Conservation (phyloP, 2,888 invertebrate genomes). For the Aproaerema taeniolella region DNA sequence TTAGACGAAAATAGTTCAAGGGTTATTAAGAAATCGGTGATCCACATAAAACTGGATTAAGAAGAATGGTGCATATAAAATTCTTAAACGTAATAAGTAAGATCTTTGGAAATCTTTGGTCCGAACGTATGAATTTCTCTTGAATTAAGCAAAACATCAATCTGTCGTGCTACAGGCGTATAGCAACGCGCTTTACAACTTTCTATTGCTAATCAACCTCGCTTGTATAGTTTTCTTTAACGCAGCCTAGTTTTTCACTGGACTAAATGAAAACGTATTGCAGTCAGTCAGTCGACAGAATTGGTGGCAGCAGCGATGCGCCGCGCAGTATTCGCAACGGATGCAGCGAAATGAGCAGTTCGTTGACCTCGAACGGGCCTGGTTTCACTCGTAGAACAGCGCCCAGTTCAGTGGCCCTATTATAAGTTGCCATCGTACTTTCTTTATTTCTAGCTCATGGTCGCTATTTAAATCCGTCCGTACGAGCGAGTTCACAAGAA, state of each 20-base stretch:
- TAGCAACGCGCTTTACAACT: constrained; percentile 35
- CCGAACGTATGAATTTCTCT: constrained; percentile 7
- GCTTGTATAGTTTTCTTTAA: constrained; percentile 46
- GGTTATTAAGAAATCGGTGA: too few relatives aligned
- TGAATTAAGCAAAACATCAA: constrained; percentile 3
- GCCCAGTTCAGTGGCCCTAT: constrained; percentile 70
- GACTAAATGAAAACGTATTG: constrained; percentile 54
- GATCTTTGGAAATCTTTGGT: constrained; percentile 1
- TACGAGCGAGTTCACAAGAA: too few relatives aligned
- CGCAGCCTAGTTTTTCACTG: constrained; percentile 53
- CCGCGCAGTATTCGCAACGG: constrained; percentile 73
- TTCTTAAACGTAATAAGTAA: too few relatives aligned
- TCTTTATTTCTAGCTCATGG: constrained; percentile 31
- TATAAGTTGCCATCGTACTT: constrained; percentile 48
- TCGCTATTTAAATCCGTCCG: constrained; percentile 7
- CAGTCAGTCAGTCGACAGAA: constrained; percentile 57
- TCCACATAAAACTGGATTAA: too few relatives aligned
- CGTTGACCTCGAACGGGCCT: constrained; percentile 66
- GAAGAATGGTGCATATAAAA: too few relatives aligned
- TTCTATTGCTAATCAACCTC: constrained; percentile 46
- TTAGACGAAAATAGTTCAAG: too few relatives aligned
- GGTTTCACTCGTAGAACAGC: constrained; percentile 68
- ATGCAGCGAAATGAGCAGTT: constrained; percentile 76
- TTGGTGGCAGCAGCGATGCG: constrained; percentile 59
- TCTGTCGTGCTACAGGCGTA: constrained; percentile 10